Percentiles rank a stretch among this genome's conserved stretches.
These are phyloP conservation scores for Macrosoma leucophasiata DNA, from an alignment of 2,888 invertebrate species.

Conservation along the genomic window DNA sequence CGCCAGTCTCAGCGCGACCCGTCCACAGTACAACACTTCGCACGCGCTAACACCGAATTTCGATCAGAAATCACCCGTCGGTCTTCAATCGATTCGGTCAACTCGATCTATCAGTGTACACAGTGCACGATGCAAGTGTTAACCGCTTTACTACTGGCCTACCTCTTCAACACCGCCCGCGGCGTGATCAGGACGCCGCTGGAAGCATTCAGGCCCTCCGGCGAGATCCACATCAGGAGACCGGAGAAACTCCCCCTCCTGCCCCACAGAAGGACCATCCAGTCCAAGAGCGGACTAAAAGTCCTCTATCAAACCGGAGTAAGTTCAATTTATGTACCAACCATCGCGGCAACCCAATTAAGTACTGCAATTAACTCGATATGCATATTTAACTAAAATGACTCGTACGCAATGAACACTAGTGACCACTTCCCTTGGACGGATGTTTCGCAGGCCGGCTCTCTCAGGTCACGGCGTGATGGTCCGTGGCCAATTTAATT, in stretches of 20 bases:
- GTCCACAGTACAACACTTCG: slow-evolving; percentile 51
- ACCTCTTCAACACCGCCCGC: slow-evolving; percentile 51
- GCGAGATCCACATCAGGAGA: slow-evolving; percentile 63
- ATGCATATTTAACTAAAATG: slow-evolving; percentile 19
- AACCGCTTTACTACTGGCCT: slow-evolving; percentile 52
- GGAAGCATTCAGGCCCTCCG: slow-evolving; percentile 72
- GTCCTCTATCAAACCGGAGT: slow-evolving; percentile 86
- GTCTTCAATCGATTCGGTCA: too few species aligned
- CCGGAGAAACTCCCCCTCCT: slow-evolving; percentile 61
- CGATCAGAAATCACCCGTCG: slow-evolving; percentile 15
- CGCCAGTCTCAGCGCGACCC: slow-evolving; percentile 59
- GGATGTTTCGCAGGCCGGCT: slow-evolving; percentile 22
- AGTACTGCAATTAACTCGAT: slow-evolving; percentile 19
- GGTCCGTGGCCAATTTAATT: slow-evolving; percentile 3
- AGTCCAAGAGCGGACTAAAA: slow-evolving; percentile 72
- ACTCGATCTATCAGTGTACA: slow-evolving; percentile 22
- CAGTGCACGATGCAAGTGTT: slow-evolving; percentile 53
- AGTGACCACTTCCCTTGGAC: slow-evolving; percentile 21
- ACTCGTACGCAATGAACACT: slow-evolving; percentile 18
- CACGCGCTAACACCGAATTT: too few species aligned
- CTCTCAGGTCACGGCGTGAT: slow-evolving; percentile 16
- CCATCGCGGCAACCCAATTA: slow-evolving; percentile 8
- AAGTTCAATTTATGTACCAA: slow-evolving; percentile 42
- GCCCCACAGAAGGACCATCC: slow-evolving; percentile 67
- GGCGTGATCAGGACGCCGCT: slow-evolving; percentile 71